phyloP scores from a whole-genome alignment of 2,113 vertebrate species.

The Dolichotis patagonum region DNA sequence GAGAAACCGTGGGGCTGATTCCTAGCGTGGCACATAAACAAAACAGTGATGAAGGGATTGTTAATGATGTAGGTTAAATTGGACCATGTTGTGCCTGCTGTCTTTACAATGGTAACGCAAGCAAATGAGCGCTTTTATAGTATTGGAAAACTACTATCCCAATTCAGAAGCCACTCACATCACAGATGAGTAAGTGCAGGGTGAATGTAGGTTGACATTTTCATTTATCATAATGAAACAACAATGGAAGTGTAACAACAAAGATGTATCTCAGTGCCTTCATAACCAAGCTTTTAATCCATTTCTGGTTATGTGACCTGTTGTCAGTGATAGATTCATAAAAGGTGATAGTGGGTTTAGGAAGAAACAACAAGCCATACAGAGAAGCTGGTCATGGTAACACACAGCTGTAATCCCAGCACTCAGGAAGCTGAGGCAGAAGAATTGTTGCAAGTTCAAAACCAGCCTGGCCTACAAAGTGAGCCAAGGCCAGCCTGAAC shows the following conservation, averaged over 20 bases:
- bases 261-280: neutral
- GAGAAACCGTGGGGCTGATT: neutral
- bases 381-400: too few species aligned
- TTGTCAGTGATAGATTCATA: neutral
- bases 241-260: neutral
- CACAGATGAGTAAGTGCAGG: neutral
- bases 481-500: too few species aligned
- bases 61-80: neutral
- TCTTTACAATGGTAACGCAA: neutral
- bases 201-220: neutral
- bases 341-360: neutral
- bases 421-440: too few species aligned
- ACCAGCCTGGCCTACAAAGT: too few species aligned
- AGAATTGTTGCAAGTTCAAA: too few species aligned
- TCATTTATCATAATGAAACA: neutral
- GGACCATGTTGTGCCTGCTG: neutral
- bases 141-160: neutral
- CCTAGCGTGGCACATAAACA: neutral
- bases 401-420: too few species aligned
- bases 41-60: neutral
- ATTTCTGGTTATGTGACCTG: neutral
- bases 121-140: neutral
- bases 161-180: neutral
- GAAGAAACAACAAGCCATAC: neutral
- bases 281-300: neutral